Evolutionary conservation across 2,797 vertebrate species (phyloP), one percentile per base, ranked within the genome.

Genomic region (Sebastiscus albofasciatus): DNA sequence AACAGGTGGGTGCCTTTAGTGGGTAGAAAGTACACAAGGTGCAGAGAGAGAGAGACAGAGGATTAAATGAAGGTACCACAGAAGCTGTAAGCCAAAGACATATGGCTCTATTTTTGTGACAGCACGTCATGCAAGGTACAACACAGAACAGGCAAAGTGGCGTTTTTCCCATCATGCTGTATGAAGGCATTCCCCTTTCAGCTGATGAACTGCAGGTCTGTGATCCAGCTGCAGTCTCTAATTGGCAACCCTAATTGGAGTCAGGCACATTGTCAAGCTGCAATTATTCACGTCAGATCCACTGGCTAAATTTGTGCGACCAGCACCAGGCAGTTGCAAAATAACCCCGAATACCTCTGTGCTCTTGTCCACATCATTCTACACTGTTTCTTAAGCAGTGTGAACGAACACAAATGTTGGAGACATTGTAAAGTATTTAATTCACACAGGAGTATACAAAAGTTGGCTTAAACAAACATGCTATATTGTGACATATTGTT

Each of bases 211-310:
- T 8, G 42, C 56, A 58, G 66, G 20, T 73, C 60, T 46, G 59
- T 27, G 69, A 62, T 82, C 74, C 54, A 73, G 75, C 71, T 79
- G 72, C 67, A 74, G 20, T 26, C 54, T 84, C 12, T 82, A 79
- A 69, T 66, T 66, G 62, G 36, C 62, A 42, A 18, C 36, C 24
- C 62, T 66, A 66, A 66, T 75, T 78, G 54, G 67, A 80, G 33
- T 66, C 65, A 36, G 73, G 46, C n/a, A 1, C 56, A 65, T 69
- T 79, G 65, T 89, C 65, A 68, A 79, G 20, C n/a, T 67, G 49
- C 54, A 79, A 58, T 81, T 77, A 81, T 27, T 27, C 69, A 72
- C 2, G 0, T 60, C 62, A 36, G 67, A 39, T n/a, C 61, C 61
- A 42, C 20, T 24, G 9, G 60, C 34, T 65, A 24, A n/a, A 68